Evolutionary conservation across 2,888 invertebrate species (phyloP).

Genomic region (Cheilosia impressa): DNA sequence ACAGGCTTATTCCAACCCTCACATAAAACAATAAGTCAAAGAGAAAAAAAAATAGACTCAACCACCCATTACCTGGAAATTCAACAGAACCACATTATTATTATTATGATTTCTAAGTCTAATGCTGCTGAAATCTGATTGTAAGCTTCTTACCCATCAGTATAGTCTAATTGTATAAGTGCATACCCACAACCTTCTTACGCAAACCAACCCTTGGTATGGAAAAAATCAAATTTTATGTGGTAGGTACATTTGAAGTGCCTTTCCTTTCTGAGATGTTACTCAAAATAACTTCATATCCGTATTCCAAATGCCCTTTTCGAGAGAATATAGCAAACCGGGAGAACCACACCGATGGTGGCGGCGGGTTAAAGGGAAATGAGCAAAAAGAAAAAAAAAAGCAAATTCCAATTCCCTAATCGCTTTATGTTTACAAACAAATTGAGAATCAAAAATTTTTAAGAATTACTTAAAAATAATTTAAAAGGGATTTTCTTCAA

Average conservation of each 20-base stretch:
- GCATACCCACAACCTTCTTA: background rate
- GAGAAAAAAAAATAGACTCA: background rate
- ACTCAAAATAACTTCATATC: constrained; percentile 24
- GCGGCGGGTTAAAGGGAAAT: background rate
- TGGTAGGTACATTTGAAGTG: constrained; percentile 2
- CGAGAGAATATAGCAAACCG: constrained; percentile 12
- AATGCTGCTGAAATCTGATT: constrained; percentile 15
- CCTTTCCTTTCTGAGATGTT: constrained; percentile 13
- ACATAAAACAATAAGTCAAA: too few relatives aligned
- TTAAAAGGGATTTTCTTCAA: constrained; percentile 40
- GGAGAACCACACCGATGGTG: background rate
- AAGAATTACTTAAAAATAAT: constrained; percentile 55
- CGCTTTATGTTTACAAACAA: constrained; percentile 54
- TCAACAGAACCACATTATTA: constrained; percentile 1
- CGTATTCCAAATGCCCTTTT: constrained; percentile 8
- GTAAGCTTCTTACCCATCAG: constrained; percentile 1
- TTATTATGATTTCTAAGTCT: background rate
- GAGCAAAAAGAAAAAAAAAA: background rate
- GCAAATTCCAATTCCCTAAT: constrained; percentile 44
- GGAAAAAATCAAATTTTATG: constrained; percentile 13
- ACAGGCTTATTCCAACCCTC: too few relatives aligned
- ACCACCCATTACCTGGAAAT: background rate
- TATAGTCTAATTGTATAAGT: constrained; percentile 14
- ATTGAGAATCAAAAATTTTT: constrained; percentile 55
- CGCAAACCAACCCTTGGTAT: background rate